phyloP scores from a whole-genome alignment of 2,113 vertebrate species.

The Etheostoma spectabile region DNA sequence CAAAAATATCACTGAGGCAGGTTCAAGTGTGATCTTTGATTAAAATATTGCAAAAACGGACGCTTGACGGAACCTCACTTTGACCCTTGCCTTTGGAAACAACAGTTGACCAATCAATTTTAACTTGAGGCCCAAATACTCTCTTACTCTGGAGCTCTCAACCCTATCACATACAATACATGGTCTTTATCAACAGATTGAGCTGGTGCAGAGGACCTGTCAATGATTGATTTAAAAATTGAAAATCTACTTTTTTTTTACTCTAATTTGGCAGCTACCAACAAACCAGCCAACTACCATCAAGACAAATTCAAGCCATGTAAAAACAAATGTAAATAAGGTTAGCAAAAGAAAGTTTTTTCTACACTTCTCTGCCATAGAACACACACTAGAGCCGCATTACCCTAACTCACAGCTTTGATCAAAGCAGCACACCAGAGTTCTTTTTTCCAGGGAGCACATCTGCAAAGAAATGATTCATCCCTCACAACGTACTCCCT shows the following conservation, averaged over 20 bases:
- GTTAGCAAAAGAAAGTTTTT: background rate
- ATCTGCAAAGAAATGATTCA: slow-evolving; percentile 68
- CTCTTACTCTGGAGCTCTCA: background rate
- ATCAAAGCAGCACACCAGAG: slow-evolving; percentile 52
- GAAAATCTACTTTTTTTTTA: background rate
- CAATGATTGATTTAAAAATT: background rate
- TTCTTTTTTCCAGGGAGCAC: slow-evolving; percentile 40
- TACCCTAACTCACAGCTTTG: slow-evolving; percentile 50
- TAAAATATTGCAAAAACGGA: background rate
- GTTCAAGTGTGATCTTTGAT: background rate
- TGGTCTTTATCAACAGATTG: background rate
- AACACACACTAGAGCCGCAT: slow-evolving; percentile 35
- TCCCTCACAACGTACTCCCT: slow-evolving; percentile 32
- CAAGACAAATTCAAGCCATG: background rate
- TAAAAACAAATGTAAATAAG: background rate
- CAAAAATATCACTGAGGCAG: background rate
- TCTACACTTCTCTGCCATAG: slow-evolving; percentile 16
- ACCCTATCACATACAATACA: background rate
- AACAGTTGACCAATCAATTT: background rate
- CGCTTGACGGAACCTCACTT: too few species aligned
- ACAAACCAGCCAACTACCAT: background rate
- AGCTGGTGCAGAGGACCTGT: background rate
- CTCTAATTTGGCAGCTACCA: background rate
- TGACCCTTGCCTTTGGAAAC: background rate
- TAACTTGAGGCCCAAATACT: background rate